Evolutionary conservation across 2,113 vertebrate genomes (phyloP).

Genomic region (Calidris pugnax): DNA sequence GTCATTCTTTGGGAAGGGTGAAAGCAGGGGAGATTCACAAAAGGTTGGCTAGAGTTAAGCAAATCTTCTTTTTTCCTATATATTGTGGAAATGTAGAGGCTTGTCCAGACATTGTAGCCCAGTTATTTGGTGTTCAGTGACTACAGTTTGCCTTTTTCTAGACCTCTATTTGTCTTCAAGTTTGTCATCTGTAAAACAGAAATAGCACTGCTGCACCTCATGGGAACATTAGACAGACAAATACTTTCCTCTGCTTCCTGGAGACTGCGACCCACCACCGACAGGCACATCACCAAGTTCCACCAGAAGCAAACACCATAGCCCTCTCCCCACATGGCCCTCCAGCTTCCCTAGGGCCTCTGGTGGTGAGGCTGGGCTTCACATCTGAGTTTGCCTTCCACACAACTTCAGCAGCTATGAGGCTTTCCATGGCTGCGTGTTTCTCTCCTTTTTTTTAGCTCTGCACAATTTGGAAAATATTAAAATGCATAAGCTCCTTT

Average conservation of each 20-base stretch:
- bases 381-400: neutral
- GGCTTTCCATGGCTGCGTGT: accelerated
- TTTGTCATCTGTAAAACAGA: neutral
- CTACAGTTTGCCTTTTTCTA: neutral
- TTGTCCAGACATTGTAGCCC: neutral
- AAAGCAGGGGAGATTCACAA: neutral
- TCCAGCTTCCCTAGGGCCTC: neutral
- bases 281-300: neutral
- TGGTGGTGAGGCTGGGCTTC: neutral
- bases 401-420: neutral
- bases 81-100: neutral
- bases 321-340: neutral
- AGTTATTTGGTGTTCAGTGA: neutral
- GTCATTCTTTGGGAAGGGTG: neutral
- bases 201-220: neutral
- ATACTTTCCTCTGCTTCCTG: neutral
- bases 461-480: neutral
- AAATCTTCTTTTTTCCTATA: neutral
- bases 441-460: neutral
- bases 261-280: accelerated
- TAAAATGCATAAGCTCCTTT: neutral
- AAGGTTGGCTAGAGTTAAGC: neutral
- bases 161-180: neutral
- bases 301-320: neutral
- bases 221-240: neutral